phyloP scores from a whole-genome alignment of 2,888 invertebrate genomes.

The Pachydiplax longipennis region DNA sequence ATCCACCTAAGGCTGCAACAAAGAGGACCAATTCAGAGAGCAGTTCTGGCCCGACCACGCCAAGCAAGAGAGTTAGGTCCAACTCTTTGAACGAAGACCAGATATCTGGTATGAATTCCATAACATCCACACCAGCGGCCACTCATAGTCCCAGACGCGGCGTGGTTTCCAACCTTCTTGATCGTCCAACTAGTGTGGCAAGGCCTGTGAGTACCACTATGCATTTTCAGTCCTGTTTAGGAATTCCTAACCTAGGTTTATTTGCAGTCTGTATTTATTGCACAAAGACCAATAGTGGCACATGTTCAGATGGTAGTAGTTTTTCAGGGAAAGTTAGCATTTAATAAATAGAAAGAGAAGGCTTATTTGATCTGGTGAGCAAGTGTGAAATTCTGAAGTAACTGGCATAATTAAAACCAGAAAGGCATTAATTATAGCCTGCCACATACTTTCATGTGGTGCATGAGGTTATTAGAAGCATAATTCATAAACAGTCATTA shows the following conservation, averaged over 20 bases:
- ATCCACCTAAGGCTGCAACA: conserved; percentile 53
- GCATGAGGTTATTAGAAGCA: too few relatives aligned
- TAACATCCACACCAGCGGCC: conserved; percentile 58
- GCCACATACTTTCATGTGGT: too few relatives aligned
- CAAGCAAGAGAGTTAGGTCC: conserved; percentile 39
- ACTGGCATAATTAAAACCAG: too few relatives aligned
- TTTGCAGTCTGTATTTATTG: too few relatives aligned
- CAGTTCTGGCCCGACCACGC: conserved; percentile 51
- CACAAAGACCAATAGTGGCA: too few relatives aligned
- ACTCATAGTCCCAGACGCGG: conserved; percentile 62
- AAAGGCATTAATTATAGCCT: too few relatives aligned
- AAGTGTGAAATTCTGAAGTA: too few relatives aligned
- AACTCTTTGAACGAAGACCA: conserved; percentile 48
- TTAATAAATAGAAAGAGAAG: too few relatives aligned
- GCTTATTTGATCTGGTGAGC: too few relatives aligned
- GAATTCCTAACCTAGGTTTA: neutral
- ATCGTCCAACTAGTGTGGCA: conserved; percentile 72
- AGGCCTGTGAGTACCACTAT: conserved; percentile 69
- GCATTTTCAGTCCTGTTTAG: neutral
- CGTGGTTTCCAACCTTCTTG: conserved; percentile 66
- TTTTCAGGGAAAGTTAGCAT: too few relatives aligned
- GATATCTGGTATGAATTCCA: conserved; percentile 48
- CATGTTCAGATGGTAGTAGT: too few relatives aligned
- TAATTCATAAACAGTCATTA: too few relatives aligned
- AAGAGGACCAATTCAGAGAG: conserved; percentile 58